A percentile compares a stretch with the other conserved stretches of the same genome.
phyloP scores from a whole-genome alignment of 2,797 vertebrate genomes.

The Sciaenops ocellatus region DNA sequence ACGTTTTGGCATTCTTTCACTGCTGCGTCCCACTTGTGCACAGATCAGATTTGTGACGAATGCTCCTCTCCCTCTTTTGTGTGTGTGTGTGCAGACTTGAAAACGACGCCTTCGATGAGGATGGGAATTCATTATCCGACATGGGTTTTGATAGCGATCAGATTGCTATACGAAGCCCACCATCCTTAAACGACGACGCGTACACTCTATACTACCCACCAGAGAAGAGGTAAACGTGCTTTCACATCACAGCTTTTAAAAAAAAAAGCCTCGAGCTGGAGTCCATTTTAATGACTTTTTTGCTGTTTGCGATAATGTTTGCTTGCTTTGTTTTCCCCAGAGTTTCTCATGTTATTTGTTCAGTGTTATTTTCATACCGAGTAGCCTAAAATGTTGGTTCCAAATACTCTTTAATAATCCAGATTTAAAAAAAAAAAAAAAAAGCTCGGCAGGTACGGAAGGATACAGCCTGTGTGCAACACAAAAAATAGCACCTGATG shows the following conservation, averaged over 20 bases:
- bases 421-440: neutral
- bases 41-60: slow-evolving; percentile 51
- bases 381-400: slow-evolving; percentile 75
- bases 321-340: slow-evolving; percentile 74
- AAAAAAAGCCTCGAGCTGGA: slow-evolving; percentile 6
- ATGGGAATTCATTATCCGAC: slow-evolving; percentile 91
- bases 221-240: slow-evolving; percentile 89
- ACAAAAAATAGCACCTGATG: slow-evolving; percentile 29
- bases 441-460: neutral
- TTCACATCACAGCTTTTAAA: neutral
- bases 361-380: slow-evolving; percentile 72
- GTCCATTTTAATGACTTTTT: slow-evolving; percentile 62
- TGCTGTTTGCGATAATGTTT: slow-evolving; percentile 73
- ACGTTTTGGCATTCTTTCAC: slow-evolving; percentile 62
- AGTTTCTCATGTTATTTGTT: slow-evolving; percentile 79
- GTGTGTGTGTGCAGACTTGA: slow-evolving; percentile 82
- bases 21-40: slow-evolving; percentile 49
- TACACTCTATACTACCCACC: slow-evolving; percentile 91
- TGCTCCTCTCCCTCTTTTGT: slow-evolving; percentile 9
- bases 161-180: slow-evolving; percentile 89
- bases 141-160: slow-evolving; percentile 91
- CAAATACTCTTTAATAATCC: slow-evolving; percentile 30
- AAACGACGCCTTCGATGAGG: slow-evolving; percentile 93
- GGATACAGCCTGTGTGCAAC: slow-evolving; percentile 7
- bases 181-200: slow-evolving; percentile 89